Base-by-base conservation (phyloP, 1,140 invertebrate genomes). In the Calosoma granatense region DNA sequence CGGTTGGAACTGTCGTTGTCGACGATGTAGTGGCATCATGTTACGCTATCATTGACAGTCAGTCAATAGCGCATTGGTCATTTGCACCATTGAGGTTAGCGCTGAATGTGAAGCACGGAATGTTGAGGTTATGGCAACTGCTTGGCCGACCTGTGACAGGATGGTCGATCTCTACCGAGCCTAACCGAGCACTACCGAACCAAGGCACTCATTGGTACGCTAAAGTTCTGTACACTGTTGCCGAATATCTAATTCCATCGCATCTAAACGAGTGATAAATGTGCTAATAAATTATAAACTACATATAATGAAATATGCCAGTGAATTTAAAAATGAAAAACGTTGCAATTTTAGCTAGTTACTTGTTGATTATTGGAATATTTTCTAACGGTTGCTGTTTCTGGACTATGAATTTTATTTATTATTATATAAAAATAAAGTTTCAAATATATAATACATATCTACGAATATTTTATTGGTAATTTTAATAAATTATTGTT, bases 21-120 rank as follows among this genome's bases (percentile, higher is more conserved):
- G 86, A 98, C 70, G 87, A 87, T 58, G 85, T 96, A 2, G 79
- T 94, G 1, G 90, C 90, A 1, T 97, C 94, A 0, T 98, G 95
- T 70, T 99, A 98, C 74, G 95, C 95, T 0, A 75, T 93, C 9
- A 79, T 98, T 14, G 79, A 88, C 67, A 90, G 86, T 71, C 92
- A 95, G 63, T 70, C 72, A 6, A 59, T 97, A 51, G 94, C 93
- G 2, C 94, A 97, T 68, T 80, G 78, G 65, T 84, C 85, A 0
- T 90, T 96, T 69, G 74, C 84, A 2, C 94, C 94, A 0, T 71
- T 92, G 53, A 76, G 94, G 47, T 57, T 85, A 0, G 74, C 76
- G 60, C 71, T 69, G 52, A 78, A 75, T 59, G 57, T 79, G 17
- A 70, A 73, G 60, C 61, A 71, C 14, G 59, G 60, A 17, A 21